These are phyloP conservation scores for Styela clava DNA, from an alignment of 23 tunicate species.

Conservation along the genomic window DNA sequence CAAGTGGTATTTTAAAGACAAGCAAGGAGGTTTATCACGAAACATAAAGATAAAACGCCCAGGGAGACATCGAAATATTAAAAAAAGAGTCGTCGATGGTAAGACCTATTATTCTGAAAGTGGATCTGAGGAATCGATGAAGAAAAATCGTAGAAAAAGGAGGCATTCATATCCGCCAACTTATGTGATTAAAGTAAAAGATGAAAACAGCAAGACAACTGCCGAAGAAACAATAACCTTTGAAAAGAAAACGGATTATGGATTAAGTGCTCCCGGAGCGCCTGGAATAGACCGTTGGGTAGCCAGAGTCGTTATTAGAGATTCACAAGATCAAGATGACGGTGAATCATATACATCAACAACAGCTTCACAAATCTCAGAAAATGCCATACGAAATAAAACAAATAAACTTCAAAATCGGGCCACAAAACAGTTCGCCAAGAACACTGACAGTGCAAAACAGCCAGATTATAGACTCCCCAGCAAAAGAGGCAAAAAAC, in stretches of 20 bases:
- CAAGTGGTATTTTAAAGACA: slow-evolving; percentile 71
- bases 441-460: neutral
- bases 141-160: neutral
- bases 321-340: slow-evolving; percentile 24
- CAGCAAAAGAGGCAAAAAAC: neutral
- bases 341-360: slow-evolving; percentile 16
- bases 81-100: neutral
- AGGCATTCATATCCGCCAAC: slow-evolving; percentile 15
- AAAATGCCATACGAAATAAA: neutral
- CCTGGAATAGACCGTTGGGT: slow-evolving; percentile 77
- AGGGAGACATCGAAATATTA: slow-evolving; percentile 2
- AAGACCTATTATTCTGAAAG: neutral
- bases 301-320: slow-evolving; percentile 81
- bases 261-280: slow-evolving; percentile 14
- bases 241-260: slow-evolving; percentile 41
- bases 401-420: neutral
- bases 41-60: slow-evolving; percentile 7
- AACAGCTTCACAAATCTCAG: neutral
- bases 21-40: slow-evolving; percentile 11
- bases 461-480: slow-evolving; percentile 14
- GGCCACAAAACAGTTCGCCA: neutral
- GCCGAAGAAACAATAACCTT: slow-evolving; percentile 44
- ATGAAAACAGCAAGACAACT: neutral
- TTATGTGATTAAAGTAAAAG: slow-evolving; percentile 15
- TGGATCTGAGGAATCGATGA: slow-evolving; percentile 1